A percentile compares a stretch with the other conserved stretches of the same genome.
Evolutionary conservation across 2,797 vertebrate genomes (phyloP).

Genomic region (Varecia variegata): DNA sequence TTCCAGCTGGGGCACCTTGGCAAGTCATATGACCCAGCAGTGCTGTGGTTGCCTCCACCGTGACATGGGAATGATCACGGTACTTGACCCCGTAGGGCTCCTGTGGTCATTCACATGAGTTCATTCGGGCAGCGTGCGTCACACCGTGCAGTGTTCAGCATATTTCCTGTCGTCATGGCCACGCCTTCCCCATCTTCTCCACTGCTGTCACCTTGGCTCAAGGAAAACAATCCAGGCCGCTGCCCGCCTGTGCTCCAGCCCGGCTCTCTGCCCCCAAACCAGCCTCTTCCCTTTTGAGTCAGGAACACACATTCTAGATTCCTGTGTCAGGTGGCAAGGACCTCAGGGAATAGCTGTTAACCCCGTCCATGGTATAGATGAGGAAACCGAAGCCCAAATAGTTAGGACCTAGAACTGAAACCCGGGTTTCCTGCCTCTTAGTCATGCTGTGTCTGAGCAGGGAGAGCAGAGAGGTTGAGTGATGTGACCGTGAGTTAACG

Average conservation of each 20-base stretch:
- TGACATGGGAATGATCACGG: background rate
- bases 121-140: background rate
- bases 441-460: background rate
- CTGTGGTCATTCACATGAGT: background rate
- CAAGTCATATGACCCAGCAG: background rate
- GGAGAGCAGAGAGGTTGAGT: background rate
- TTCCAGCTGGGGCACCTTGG: background rate
- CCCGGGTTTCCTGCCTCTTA: background rate
- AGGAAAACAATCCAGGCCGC: background rate
- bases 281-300: background rate
- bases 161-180: background rate
- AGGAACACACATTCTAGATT: background rate
- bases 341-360: background rate
- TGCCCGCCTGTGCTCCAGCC: too few species aligned
- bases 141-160: fast-evolving
- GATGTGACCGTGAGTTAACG: background rate
- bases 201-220: background rate
- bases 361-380: background rate
- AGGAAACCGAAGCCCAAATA: background rate
- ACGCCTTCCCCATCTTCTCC: background rate
- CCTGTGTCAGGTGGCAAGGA: background rate
- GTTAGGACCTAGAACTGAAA: background rate
- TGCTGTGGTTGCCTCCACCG: background rate
- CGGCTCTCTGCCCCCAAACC: background rate
- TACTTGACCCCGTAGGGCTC: background rate